These are phyloP conservation scores for Aleiodes alternator DNA, from an alignment of 2,888 invertebrate species.

Conservation along the genomic window DNA sequence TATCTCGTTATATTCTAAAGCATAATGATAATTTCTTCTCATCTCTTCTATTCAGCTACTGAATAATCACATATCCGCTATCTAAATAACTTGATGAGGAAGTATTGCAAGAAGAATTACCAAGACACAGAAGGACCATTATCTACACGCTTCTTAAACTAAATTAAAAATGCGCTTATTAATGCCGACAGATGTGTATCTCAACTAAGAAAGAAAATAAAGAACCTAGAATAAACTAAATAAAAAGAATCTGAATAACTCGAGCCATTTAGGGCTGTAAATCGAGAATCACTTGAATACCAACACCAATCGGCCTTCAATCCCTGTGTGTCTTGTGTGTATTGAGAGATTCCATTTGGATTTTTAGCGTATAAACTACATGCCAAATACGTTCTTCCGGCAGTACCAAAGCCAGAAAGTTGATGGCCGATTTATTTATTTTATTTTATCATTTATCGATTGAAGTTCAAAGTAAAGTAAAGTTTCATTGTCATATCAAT, in stretches of 20 bases:
- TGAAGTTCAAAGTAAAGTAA: background rate
- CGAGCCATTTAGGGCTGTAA: constrained; percentile 6
- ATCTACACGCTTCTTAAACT: constrained; percentile 23
- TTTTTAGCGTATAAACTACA: constrained; percentile 40
- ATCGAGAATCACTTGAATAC: constrained; percentile 27
- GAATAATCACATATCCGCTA: background rate
- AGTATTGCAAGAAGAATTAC: constrained; percentile 31
- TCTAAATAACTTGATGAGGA: constrained; percentile 2
- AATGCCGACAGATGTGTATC: background rate
- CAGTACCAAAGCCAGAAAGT: constrained; percentile 47
- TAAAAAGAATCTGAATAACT: constrained; percentile 13
- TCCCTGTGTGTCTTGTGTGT: background rate
- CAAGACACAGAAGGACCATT: constrained; percentile 41
- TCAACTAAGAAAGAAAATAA: background rate
- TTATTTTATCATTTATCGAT: constrained; percentile 4
- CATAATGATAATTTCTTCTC: too few species aligned
- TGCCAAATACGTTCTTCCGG: constrained; percentile 52
- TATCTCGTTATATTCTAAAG: too few species aligned
- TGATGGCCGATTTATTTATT: constrained; percentile 33
- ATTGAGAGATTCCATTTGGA: constrained; percentile 25
- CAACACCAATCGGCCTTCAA: constrained; percentile 44
- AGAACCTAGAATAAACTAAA: background rate
- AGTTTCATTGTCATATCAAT: constrained; percentile 25
- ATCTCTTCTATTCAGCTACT: too few species aligned
- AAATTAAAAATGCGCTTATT: background rate